phyloP scores from a whole-genome alignment of 2,797 vertebrate species.

The Coracias cyanogaster region DNA sequence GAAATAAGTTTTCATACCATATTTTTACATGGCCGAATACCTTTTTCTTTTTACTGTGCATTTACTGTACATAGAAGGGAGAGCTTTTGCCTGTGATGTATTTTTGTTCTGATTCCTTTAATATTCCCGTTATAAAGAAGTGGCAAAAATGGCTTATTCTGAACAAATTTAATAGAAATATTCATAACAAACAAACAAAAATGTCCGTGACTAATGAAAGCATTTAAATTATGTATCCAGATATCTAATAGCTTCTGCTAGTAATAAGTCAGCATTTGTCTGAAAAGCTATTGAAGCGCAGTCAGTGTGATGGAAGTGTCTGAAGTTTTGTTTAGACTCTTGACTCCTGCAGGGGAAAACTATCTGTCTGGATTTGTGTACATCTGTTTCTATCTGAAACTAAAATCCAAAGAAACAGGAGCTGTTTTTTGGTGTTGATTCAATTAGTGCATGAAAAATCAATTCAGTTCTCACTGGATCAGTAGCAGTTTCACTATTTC shows the following conservation, averaged over 20 bases:
- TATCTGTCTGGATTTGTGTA: slow-evolving; percentile 16
- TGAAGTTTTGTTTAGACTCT: neutral
- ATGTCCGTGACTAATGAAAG: neutral
- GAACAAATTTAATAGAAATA: neutral
- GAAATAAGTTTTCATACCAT: neutral
- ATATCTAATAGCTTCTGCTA: neutral
- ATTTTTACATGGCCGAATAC: neutral
- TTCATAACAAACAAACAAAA: neutral
- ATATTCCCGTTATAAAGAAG: neutral
- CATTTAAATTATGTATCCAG: neutral
- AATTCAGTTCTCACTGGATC: slow-evolving; percentile 29
- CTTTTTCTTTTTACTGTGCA: neutral
- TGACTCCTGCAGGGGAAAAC: neutral
- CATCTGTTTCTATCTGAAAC: slow-evolving; percentile 43
- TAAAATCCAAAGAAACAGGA: slow-evolving; percentile 25
- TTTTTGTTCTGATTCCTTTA: neutral
- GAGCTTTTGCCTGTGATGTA: neutral
- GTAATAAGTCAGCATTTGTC: neutral
- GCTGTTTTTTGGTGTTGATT: slow-evolving; percentile 23
- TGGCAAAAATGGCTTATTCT: neutral
- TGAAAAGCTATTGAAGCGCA: neutral
- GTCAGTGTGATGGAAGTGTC: neutral
- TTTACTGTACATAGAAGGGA: neutral
- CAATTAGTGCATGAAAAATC: slow-evolving; percentile 21
- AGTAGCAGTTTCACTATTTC: slow-evolving; percentile 23